phyloP scores from a whole-genome alignment of 2,113 vertebrate genomes.

The Gobio gobio region DNA sequence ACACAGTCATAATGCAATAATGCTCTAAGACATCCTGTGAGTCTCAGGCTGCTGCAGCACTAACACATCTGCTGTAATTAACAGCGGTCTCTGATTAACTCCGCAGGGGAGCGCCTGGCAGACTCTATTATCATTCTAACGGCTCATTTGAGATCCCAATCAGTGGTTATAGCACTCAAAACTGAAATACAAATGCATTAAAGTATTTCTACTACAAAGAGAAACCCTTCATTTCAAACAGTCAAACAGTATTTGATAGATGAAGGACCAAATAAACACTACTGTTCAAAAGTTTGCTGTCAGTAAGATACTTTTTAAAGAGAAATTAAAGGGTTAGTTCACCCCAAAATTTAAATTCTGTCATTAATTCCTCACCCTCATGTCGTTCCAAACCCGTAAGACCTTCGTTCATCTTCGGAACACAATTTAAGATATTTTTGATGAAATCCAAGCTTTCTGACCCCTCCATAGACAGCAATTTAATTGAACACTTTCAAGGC shows the following conservation, averaged over 20 bases:
- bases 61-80: conserved; percentile 69
- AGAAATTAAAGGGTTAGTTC: not conserved
- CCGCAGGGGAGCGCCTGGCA: conserved; percentile 36
- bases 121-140: conserved; percentile 52
- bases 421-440: too few species aligned
- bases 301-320: not conserved
- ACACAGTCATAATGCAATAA: not conserved
- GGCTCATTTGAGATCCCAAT: conserved; percentile 8
- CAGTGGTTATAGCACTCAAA: not conserved
- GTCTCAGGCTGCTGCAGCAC: conserved; percentile 64
- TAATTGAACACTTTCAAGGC: too few species aligned
- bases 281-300: not conserved
- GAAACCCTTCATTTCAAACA: not conserved
- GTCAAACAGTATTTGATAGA: not conserved
- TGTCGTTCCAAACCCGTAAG: too few species aligned
- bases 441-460: too few species aligned
- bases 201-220: not conserved
- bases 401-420: too few species aligned
- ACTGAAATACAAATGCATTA: not conserved
- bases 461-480: too few species aligned
- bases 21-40: conserved; percentile 56
- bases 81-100: conserved; percentile 71
- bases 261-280: not conserved
- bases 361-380: too few species aligned
- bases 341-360: too few species aligned